phyloP scores from a whole-genome alignment of 1,140 invertebrate genomes.

The Apis dorsata region DNA sequence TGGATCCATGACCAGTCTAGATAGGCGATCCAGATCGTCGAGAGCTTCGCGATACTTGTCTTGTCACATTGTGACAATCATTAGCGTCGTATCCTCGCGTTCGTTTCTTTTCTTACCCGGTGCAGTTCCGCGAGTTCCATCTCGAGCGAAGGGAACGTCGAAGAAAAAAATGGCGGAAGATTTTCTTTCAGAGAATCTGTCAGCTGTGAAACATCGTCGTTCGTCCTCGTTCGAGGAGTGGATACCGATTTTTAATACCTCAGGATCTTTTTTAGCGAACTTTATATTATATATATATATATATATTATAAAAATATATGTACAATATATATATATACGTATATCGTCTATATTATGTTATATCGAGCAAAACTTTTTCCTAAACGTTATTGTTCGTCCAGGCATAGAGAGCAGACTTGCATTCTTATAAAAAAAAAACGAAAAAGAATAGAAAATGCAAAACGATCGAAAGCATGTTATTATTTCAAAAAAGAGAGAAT shows the following conservation, averaged over 20 bases:
- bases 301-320: slow-evolving; percentile 12
- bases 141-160: neutral
- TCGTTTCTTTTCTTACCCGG: slow-evolving; percentile 24
- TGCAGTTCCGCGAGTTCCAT: slow-evolving; percentile 8
- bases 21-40: slow-evolving; percentile 2
- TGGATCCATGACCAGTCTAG: slow-evolving; percentile 51
- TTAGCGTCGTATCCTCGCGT: slow-evolving; percentile 29
- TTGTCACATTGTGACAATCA: no score
- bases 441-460: neutral
- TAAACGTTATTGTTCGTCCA: slow-evolving; percentile 19
- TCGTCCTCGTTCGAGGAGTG: slow-evolving; percentile 10
- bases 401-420: slow-evolving; percentile 31
- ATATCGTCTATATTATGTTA: neutral
- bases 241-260: slow-evolving; percentile 42
- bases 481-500: neutral
- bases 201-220: neutral
- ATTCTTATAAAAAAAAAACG: neutral
- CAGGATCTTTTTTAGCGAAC: slow-evolving; percentile 47
- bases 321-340: slow-evolving; percentile 10
- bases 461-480: neutral
- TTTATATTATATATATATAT: slow-evolving; percentile 26
- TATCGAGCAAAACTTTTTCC: slow-evolving; percentile 22
- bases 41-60: neutral
- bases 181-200: neutral
- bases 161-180: no score